Conservation (phyloP, 2,888 invertebrate species). For the Eulithis testata region DNA sequence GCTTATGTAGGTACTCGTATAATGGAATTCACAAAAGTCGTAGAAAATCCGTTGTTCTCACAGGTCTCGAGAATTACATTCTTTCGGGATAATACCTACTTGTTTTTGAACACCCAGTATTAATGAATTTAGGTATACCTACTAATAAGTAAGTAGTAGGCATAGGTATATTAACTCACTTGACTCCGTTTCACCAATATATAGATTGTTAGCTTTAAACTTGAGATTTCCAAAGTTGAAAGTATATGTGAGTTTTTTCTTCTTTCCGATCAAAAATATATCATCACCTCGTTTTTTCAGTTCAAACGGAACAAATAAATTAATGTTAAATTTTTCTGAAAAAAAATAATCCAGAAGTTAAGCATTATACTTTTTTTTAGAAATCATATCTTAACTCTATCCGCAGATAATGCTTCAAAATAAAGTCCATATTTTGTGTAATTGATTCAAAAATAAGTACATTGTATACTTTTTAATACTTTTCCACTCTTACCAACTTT, state of each 20-base stretch:
- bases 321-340: slow-evolving; percentile 53
- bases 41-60: too few species aligned
- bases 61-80: too few species aligned
- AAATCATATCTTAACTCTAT: too few species aligned
- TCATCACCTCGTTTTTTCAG: slow-evolving; percentile 46
- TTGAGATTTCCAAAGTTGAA: slow-evolving; percentile 47
- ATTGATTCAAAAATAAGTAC: neutral
- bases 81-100: too few species aligned
- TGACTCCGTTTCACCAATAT: slow-evolving; percentile 51
- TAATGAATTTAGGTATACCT: too few species aligned
- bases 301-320: slow-evolving; percentile 39
- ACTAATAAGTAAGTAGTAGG: too few species aligned
- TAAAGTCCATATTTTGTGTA: too few species aligned
- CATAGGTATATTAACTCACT: slow-evolving; percentile 49
- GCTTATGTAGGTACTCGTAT: too few species aligned
- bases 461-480: neutral
- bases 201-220: slow-evolving; percentile 50
- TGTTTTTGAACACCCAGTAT: too few species aligned
- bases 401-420: too few species aligned
- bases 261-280: slow-evolving; percentile 41
- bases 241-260: slow-evolving; percentile 40
- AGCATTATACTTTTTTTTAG: too few species aligned
- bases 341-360: neutral
- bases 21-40: too few species aligned
- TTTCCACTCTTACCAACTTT: slow-evolving; percentile 49